Percentiles rank a stretch among this genome's conserved stretches.
Evolutionary conservation across 1,140 invertebrate genomes (phyloP).

Genomic region (Drosophila ercepeae): DNA sequence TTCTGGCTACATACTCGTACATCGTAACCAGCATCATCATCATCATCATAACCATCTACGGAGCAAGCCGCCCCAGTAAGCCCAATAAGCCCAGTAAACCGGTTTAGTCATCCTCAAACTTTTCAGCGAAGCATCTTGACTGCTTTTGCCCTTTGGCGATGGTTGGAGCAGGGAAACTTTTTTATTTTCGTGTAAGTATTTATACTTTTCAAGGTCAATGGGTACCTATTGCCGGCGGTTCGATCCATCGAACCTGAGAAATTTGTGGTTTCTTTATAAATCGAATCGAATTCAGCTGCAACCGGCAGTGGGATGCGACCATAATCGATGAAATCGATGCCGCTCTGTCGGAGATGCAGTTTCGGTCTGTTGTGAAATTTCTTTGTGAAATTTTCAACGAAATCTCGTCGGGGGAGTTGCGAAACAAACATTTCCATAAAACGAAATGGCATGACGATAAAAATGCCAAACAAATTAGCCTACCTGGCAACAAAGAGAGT

Average conservation of each 20-base stretch:
- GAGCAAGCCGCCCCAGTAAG: neutral
- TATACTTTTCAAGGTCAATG: slow-evolving; percentile 66
- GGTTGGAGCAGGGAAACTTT: slow-evolving; percentile 25
- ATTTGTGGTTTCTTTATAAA: slow-evolving; percentile 25
- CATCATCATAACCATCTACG: neutral
- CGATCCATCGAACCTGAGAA: slow-evolving; percentile 36
- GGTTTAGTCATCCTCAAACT: slow-evolving; percentile 48
- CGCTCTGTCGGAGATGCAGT: slow-evolving; percentile 41
- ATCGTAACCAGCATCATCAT: slow-evolving; percentile 29
- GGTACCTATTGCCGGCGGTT: slow-evolving; percentile 35
- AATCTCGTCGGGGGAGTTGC: slow-evolving; percentile 22
- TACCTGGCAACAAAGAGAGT: slow-evolving; percentile 36
- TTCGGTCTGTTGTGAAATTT: slow-evolving; percentile 46
- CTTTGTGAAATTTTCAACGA: slow-evolving; percentile 19
- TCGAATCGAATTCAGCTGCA: slow-evolving; percentile 52
- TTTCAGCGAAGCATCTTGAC: slow-evolving; percentile 36
- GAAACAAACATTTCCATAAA: slow-evolving; percentile 46
- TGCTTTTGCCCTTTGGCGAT: slow-evolving; percentile 47
- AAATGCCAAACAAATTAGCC: slow-evolving; percentile 30
- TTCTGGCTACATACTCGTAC: slow-evolving; percentile 26
- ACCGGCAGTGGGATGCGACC: slow-evolving; percentile 62
- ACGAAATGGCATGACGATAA: neutral
- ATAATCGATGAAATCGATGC: slow-evolving; percentile 73
- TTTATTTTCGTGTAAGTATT: slow-evolving; percentile 39
- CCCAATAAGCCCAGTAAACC: slow-evolving; percentile 6